These are phyloP conservation scores for Caenorhabditis latens DNA, from an alignment of 1,140 invertebrate genomes.

Conservation along the genomic window DNA sequence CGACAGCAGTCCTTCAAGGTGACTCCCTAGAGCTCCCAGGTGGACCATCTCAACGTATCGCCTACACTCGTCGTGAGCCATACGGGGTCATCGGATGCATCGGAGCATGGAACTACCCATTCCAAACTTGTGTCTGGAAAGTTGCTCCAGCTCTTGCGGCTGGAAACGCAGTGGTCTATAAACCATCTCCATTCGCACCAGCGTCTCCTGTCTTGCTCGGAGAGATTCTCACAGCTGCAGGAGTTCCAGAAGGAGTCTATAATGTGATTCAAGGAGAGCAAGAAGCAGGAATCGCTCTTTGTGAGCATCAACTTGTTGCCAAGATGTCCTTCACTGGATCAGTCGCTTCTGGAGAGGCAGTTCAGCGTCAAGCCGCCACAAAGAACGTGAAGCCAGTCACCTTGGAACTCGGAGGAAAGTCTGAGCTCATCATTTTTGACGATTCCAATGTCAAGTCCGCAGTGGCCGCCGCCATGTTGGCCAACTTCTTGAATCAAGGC, in stretches of 20 bases:
- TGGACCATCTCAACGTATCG: slow-evolving; percentile 62
- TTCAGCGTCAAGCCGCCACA: slow-evolving; percentile 79
- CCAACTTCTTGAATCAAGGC: slow-evolving; percentile 81
- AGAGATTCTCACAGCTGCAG: slow-evolving; percentile 80
- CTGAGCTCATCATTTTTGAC: slow-evolving; percentile 81
- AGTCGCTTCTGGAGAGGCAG: slow-evolving; percentile 79
- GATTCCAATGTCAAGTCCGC: slow-evolving; percentile 81
- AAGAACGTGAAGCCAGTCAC: slow-evolving; percentile 79
- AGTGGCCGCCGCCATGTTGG: slow-evolving; percentile 81
- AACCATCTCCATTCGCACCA: slow-evolving; percentile 81
- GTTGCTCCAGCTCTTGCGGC: slow-evolving; percentile 80
- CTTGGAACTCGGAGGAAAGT: slow-evolving; percentile 82
- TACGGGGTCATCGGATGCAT: slow-evolving; percentile 80
- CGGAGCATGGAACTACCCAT: slow-evolving; percentile 82
- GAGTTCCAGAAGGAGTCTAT: slow-evolving; percentile 80
- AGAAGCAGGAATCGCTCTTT: slow-evolving; percentile 77
- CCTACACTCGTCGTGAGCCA: slow-evolving; percentile 78
- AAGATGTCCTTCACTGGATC: slow-evolving; percentile 82
- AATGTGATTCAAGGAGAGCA: slow-evolving; percentile 80
- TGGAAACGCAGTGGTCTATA: slow-evolving; percentile 81
- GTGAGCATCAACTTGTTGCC: slow-evolving; percentile 79
- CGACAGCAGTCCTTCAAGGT: slow-evolving; percentile 70
- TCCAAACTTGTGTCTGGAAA: slow-evolving; percentile 81
- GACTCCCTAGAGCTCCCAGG: slow-evolving; percentile 51
- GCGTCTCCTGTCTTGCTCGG: slow-evolving; percentile 80